These are phyloP conservation scores for Microcebus griseorufus DNA, from an alignment of 2,113 vertebrate species.

Conservation along the genomic window DNA sequence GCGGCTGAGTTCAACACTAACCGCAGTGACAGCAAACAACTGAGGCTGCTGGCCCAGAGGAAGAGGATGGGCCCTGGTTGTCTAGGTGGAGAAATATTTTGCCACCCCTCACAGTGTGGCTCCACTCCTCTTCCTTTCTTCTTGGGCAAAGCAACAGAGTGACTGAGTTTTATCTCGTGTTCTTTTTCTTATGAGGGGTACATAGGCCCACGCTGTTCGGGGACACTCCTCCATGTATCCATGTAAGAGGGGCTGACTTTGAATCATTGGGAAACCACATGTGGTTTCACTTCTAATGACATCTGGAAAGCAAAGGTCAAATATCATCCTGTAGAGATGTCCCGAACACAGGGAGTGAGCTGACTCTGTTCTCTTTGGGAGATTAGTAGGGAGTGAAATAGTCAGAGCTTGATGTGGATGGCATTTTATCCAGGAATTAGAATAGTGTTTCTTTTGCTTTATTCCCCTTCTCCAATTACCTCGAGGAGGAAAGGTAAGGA, in stretches of 20 bases:
- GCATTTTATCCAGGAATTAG: slow-evolving; percentile 26
- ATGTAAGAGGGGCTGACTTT: background rate
- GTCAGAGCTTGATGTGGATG: background rate
- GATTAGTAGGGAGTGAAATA: background rate
- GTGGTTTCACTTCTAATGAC: slow-evolving; percentile 51
- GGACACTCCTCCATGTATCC: background rate
- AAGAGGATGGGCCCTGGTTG: accelerated
- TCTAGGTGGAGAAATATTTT: background rate
- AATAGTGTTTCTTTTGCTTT: slow-evolving; percentile 24
- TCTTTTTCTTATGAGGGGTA: background rate
- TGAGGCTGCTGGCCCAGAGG: background rate
- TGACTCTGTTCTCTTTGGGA: background rate
- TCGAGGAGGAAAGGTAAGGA: background rate
- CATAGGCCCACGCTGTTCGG: background rate
- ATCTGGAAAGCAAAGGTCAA: slow-evolving; percentile 56
- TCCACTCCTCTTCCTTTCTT: background rate
- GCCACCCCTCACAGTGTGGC: no score
- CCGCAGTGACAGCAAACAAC: background rate
- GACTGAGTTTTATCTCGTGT: background rate
- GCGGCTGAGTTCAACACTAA: background rate
- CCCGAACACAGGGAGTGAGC: background rate
- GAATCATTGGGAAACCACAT: slow-evolving; percentile 15
- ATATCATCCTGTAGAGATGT: background rate
- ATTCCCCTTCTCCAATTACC: background rate
- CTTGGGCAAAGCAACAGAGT: background rate